Base-by-base conservation (phyloP, 2,113 vertebrate genomes). In the Propithecus coquereli region DNA sequence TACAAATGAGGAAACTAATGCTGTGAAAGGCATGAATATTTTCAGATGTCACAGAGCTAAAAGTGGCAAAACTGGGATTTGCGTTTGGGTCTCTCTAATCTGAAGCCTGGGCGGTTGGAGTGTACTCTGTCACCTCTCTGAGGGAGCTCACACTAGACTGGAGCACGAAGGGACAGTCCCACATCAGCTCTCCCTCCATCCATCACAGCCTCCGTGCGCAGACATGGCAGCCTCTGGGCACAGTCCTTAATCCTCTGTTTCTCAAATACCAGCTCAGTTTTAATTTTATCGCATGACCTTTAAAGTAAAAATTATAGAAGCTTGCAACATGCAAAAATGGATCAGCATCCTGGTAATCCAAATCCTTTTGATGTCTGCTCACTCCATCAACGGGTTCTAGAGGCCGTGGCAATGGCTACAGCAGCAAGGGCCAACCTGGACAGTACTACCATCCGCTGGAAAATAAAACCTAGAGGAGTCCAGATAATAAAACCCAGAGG, bases 151-250 rank as follows among this genome's bases (percentile, higher is more conserved):
- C 2, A 7, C 4, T 52, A 2, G 59, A 4, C n/a, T 57, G 20
- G 22, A 22, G 27, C 37, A 13, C 2, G 80, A 47, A 11, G 14
- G 30, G 10, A 63, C 0, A 18, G 18, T 84, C 30, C 40, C 27
- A 8, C 2, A 8, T 2, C 12, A 61, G 11, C 5, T 5, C 10
- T 74, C 16, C 18, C 4, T 63, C 11, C 13, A 3, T 70, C 11
- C 10, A 2, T 45, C 23, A 25, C 4, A 2, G 8, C 25, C 37
- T 8, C 25, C 6, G 0, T 32, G 40, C 17, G 82, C n/a, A 20
- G 37, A 40, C 40, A 68, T 6, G 37, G 32, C 20, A 65, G 12
- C 10, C 17, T 52, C 20, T 47, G 32, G 20, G 20, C 6, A 2
- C 4, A 30, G 3, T 14, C 17, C 14, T 5, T 85, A 3, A n/a